These are phyloP conservation scores for Burhinus bistriatus DNA, from an alignment of 2,113 vertebrate genomes.

Conservation along the genomic window DNA sequence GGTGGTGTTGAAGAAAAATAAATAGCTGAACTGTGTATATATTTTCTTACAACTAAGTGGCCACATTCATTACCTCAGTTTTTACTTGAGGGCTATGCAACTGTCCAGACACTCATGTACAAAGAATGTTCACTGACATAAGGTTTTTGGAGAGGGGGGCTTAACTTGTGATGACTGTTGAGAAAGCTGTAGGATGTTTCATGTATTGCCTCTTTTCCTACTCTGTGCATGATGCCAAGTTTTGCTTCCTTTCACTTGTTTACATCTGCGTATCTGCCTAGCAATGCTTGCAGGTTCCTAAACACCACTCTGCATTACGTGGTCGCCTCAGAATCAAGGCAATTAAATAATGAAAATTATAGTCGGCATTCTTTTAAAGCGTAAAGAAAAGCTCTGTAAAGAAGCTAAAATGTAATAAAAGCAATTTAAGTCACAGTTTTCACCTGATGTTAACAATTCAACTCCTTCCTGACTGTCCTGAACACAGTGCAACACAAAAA, in stretches of 20 bases:
- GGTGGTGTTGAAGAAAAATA: too few species aligned
- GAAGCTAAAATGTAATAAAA: background rate
- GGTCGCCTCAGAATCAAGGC: background rate
- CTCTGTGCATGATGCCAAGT: background rate
- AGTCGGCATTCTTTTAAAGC: background rate
- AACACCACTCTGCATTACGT: background rate
- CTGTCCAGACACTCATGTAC: background rate
- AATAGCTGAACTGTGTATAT: background rate
- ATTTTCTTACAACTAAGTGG: background rate
- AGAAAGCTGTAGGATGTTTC: background rate
- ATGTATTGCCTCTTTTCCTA: background rate
- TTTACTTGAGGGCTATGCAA: background rate
- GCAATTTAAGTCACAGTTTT: background rate
- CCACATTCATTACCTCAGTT: background rate
- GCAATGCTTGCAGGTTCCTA: background rate
- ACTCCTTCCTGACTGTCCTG: background rate
- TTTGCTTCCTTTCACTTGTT: background rate
- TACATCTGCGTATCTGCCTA: background rate
- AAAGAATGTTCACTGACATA: background rate
- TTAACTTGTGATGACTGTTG: background rate
- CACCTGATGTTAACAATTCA: background rate
- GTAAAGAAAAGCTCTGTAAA: background rate
- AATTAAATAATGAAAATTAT: background rate
- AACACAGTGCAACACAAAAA: background rate
- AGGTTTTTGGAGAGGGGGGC: background rate